Conservation (phyloP, 2,113 vertebrate genomes). For the Thinocorus orbignyianus region DNA sequence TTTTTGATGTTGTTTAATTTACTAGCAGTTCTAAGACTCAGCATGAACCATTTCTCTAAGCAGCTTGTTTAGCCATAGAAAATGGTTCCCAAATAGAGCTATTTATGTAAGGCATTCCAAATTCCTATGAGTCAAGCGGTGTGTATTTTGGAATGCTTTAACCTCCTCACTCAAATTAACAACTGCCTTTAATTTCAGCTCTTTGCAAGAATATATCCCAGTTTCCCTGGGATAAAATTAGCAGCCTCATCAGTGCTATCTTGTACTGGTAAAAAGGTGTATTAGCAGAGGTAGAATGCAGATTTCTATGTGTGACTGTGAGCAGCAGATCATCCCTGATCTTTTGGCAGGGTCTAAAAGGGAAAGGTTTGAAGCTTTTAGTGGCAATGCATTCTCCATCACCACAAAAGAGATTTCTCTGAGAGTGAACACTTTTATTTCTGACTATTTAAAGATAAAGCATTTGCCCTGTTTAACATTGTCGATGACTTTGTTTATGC, state of each 20-base stretch:
- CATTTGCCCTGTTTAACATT: background rate
- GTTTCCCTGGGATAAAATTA: background rate
- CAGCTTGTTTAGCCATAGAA: slow-evolving; percentile 27
- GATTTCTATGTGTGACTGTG: background rate
- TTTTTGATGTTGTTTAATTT: background rate
- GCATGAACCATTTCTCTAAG: background rate
- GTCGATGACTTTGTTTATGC: background rate
- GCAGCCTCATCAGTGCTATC: background rate
- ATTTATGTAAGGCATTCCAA: background rate
- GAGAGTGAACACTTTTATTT: background rate
- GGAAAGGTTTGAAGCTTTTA: background rate
- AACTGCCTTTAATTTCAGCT: background rate
- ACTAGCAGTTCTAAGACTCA: background rate
- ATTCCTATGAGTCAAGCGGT: background rate
- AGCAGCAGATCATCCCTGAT: background rate
- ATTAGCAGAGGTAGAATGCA: background rate
- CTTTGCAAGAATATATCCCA: background rate
- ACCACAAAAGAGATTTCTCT: background rate
- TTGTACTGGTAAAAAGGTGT: background rate
- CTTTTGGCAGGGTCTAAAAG: background rate
- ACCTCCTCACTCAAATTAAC: background rate
- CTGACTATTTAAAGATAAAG: background rate
- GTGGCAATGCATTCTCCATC: background rate
- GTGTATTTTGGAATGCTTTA: slow-evolving; percentile 26
- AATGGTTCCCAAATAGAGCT: background rate